Evolutionary conservation across 2,888 invertebrate species (phyloP).

Genomic region (Gari tellinella): DNA sequence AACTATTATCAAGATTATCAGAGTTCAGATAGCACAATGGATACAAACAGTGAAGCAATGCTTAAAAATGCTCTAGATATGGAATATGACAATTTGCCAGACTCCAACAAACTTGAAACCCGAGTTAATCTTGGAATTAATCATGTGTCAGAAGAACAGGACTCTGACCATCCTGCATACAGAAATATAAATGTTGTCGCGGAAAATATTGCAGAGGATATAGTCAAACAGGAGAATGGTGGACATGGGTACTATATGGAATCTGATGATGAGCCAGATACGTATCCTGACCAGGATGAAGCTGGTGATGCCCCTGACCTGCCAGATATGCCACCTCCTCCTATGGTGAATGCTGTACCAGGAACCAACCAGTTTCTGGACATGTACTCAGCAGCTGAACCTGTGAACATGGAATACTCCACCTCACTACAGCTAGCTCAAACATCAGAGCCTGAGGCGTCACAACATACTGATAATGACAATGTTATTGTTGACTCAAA

Average conservation of each 20-base stretch:
- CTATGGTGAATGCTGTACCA: conserved; percentile 11
- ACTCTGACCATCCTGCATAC: conserved; percentile 36
- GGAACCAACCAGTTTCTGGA: conserved; percentile 9
- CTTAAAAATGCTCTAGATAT: conserved; percentile 57
- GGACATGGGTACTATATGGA: conserved; percentile 47
- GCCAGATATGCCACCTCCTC: conserved; percentile 52
- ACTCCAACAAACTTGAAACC: conserved; percentile 29
- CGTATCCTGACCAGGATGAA: conserved; percentile 41
- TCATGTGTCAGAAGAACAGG: conserved; percentile 18
- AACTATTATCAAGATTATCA: not conserved
- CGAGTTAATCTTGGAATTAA: conserved; percentile 38
- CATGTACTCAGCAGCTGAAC: not conserved
- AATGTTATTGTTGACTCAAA: conserved; percentile 23
- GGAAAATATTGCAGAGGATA: conserved; percentile 54
- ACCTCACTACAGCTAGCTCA: not conserved
- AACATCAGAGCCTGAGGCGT: not conserved
- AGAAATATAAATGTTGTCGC: conserved; percentile 39
- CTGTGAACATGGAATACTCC: conserved; percentile 1
- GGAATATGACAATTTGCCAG: conserved; percentile 54
- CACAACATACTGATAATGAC: not conserved
- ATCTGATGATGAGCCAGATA: conserved; percentile 58
- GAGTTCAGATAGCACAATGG: conserved; percentile 38
- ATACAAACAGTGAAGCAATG: conserved; percentile 58
- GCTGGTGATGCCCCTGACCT: conserved; percentile 49
- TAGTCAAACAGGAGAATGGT: conserved; percentile 39